Base-by-base conservation (phyloP, 2,888 invertebrate genomes). In the Ceratothoa steindachneri region DNA sequence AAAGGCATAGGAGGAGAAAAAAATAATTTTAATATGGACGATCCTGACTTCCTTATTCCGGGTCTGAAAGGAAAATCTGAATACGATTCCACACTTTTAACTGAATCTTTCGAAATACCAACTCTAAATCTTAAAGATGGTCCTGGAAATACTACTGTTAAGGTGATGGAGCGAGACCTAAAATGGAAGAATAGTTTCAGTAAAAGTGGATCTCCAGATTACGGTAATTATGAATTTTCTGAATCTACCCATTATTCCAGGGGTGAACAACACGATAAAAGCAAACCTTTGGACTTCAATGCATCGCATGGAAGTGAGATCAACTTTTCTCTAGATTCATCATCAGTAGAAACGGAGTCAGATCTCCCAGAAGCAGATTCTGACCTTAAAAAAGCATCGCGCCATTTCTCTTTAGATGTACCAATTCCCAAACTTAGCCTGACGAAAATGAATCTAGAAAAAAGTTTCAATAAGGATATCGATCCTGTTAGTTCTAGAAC, bases 351-450 rank as follows among this genome's bases (percentile, higher is more conserved):
- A 60, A 64, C 60, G 1, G 70, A 70, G 22, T 60, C 30, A 30
- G 70, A 70, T 2, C 64, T 70, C 19, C 70, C 70, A 4, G 64
- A 70, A 70, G 70, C 64, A 12, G 70, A 70, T 30, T 60, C 70
- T 4, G 55, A 70, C 22, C 22, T 60, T 1, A 70, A 55, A 12
- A 60, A 60, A 24, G 22, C 27, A 22, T 60, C 60, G 12, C 41
- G 41, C 15, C 12, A 12, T 1, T 60, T 60, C 27, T 12, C 27
- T n/a, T 24, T 60, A 24, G 60, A 60, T 24, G 60, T 60, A 24
- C 60, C 60, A 60, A 60, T 60, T 3, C 60, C 60, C 19, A 60
- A 60, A 7, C 22, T 60, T 12, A 60, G 60, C 24, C n/a, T 60
- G 60, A 60, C 60, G n/a, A 60, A 60, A 60, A 60, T 60, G 60